phyloP scores from a whole-genome alignment of 1,140 invertebrate genomes.

The Portunus trituberculatus region DNA sequence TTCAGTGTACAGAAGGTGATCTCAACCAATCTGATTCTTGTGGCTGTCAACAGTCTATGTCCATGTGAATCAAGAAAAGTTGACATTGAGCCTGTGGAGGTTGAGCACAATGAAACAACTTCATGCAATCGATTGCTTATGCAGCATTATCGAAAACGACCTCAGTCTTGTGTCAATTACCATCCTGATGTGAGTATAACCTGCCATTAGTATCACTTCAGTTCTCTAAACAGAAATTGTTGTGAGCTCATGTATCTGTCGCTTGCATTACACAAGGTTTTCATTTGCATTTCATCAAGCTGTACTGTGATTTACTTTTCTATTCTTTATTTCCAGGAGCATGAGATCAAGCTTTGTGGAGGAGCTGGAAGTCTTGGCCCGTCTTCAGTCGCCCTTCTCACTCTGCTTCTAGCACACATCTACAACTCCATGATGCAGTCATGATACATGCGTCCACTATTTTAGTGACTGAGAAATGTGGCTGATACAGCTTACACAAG shows the following conservation, averaged over 20 bases:
- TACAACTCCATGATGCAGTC: slow-evolving; percentile 51
- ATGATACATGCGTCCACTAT: slow-evolving; percentile 60
- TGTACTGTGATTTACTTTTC: background rate
- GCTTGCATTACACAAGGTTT: background rate
- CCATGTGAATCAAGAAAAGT: slow-evolving; percentile 83
- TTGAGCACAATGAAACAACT: slow-evolving; percentile 63
- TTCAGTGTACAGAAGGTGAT: slow-evolving; percentile 96
- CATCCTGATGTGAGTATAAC: slow-evolving; percentile 76
- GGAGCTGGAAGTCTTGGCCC: slow-evolving; percentile 58
- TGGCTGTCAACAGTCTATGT: slow-evolving; percentile 94
- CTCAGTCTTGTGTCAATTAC: slow-evolving; percentile 71
- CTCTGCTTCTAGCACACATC: slow-evolving; percentile 52
- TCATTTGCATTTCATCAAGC: background rate
- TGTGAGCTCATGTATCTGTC: background rate
- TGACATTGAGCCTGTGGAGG: slow-evolving; percentile 73
- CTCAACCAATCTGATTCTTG: slow-evolving; percentile 92
- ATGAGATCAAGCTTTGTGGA: slow-evolving; percentile 68
- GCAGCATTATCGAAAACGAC: slow-evolving; percentile 74
- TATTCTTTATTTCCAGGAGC: slow-evolving; percentile 49
- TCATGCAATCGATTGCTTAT: slow-evolving; percentile 70
- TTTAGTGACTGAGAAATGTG: background rate
- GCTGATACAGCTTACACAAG: background rate
- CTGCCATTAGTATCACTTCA: background rate
- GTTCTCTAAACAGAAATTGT: background rate
- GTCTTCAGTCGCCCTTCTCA: slow-evolving; percentile 44